Evolutionary conservation across 1,140 invertebrate genomes (phyloP), one percentile per base, ranked within the genome.

Genomic region (Oryctes rhinoceros): DNA sequence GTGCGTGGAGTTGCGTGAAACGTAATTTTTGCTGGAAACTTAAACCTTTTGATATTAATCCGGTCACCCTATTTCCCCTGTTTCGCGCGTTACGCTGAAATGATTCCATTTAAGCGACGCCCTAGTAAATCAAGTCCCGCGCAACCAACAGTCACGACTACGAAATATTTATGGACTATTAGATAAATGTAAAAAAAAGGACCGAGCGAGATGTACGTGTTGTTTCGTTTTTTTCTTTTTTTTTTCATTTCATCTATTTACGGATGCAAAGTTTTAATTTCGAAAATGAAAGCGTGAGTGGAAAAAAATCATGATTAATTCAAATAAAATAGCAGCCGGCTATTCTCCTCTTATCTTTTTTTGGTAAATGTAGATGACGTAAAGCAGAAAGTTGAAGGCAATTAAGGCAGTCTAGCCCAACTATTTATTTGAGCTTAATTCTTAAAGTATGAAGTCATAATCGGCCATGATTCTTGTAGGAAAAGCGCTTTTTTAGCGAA

Each of bases 41-140:
- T 44, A 76, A 76, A 76, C 44, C 74, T 76, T 76, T 76, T 76
- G 35, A 76, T 44, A 44, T 76, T 76, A 76, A 76, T 76, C 74
- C 35, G 18, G 74, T 76, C 74, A 76, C 74, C 74, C 74, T 18
- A 76, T 76, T 44, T 76, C 74, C 74, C 74, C 74, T 48, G 44
- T 76, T 76, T 76, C 7, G 74, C 7, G 15, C 74, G 74, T 76
- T 35, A 76, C 44, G 74, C 74, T 76, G 35, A 76, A 76, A 76
- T 47, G 74, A 76, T 76, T 47, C 74, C 74, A 76, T 76, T 76
- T 76, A 76, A 76, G 35, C 74, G 10, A 11, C 74, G 35, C 74
- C 74, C 74, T 76, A 76, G 37, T 76, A 76, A 76, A 76, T 76
- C 74, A 76, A 47, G 15, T n/a, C 74, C 9, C 39, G 9, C 39